Conservation (phyloP, 2,888 invertebrate genomes). For the Melipona beecheii region DNA sequence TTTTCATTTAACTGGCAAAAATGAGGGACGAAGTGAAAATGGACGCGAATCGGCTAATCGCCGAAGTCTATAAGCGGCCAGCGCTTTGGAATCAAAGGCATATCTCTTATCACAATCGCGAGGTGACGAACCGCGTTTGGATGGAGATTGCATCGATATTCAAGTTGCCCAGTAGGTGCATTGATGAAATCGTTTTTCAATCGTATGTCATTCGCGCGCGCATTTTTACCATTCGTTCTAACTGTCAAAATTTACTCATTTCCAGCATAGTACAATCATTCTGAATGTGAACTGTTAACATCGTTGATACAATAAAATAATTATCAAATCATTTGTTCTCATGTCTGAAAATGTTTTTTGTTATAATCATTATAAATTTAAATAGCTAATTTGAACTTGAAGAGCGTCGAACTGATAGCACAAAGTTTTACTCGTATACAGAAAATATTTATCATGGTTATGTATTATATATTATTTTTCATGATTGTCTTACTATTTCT, state of each 20-base stretch:
- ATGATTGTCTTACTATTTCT: background rate
- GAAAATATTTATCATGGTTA: background rate
- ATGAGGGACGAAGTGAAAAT: conserved; percentile 80
- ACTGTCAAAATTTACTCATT: background rate
- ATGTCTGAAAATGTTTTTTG: background rate
- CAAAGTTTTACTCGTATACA: background rate
- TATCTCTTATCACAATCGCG: conserved; percentile 83
- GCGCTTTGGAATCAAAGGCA: conserved; percentile 83
- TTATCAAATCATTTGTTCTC: background rate
- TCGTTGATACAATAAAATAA: conserved; percentile 2
- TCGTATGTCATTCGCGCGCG: conserved; percentile 42
- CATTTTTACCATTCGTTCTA: conserved; percentile 24
- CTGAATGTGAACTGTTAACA: background rate
- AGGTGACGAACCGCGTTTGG: conserved; percentile 83
- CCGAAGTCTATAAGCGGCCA: conserved; percentile 82
- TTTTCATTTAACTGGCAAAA: conserved; percentile 20
- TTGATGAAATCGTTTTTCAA: conserved; percentile 46
- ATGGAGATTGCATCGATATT: conserved; percentile 82
- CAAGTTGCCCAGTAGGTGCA: conserved; percentile 80
- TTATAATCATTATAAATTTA: background rate
- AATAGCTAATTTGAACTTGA: background rate
- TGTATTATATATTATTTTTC: background rate
- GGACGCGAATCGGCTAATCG: conserved; percentile 82
- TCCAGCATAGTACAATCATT: background rate
- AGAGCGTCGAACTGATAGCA: background rate